Evolutionary conservation across 2,113 vertebrate genomes (phyloP), one percentile per base, ranked within the genome.

Genomic region (Calyptomena viridis): DNA sequence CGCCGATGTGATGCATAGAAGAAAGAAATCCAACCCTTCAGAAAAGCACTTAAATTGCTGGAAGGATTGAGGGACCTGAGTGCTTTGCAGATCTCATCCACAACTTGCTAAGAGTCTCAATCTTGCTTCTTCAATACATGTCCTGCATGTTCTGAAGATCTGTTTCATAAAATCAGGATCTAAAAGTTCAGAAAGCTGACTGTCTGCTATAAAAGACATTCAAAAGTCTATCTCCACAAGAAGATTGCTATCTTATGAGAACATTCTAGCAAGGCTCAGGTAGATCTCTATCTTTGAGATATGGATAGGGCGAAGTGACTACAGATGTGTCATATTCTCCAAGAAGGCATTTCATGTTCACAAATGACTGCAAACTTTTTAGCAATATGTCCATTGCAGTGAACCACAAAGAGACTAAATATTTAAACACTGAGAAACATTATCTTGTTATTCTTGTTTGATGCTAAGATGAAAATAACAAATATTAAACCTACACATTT

Each of bases 1-100:
- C 35, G 18, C 3, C 8, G 33, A 15, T 7, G 27, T 3, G 3
- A 5, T 4, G 39, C 42, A 9, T 0, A n/a, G 56, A 66, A n/a
- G 21, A 88, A 30, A 56, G 42, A 28, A 72, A 74, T 7, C 7
- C 37, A 44, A 3, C 1, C 12, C 21, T 58, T 17, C 55, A 73
- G 58, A 28, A 59, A 35, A 33, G 4, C 11, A 16, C 7, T 59
- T 2, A 64, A 37, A 47, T 7, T 24, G 21, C 50, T 83, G 50
- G 40, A 50, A 25, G 50, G 42, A 73, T 40, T 1, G 3, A 46
- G 14, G 39, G 46, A 58, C 14, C 35, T 6, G 37, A 2, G 22
- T 28, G 37, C 66, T 91, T 33, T 31, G 19, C 33, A 30, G 18
- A 49, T 28, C 13, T 3, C 69, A 84, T 46, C 37, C 35, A 39